Evolutionary conservation across 1,140 invertebrate species (phyloP).

Genomic region (Ostrea edulis): DNA sequence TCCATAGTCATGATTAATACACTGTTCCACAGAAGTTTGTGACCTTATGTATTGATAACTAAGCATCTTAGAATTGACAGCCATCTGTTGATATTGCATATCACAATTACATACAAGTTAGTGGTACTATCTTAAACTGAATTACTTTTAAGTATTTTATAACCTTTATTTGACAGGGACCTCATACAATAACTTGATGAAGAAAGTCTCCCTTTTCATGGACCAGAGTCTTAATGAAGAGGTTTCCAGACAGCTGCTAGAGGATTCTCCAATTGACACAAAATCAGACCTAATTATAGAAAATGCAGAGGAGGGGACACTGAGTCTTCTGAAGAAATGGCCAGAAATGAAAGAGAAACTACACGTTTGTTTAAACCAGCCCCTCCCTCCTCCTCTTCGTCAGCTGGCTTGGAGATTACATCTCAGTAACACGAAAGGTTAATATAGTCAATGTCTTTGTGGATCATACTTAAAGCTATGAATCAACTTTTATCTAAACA

Average conservation of each 20-base stretch:
- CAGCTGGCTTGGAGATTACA: constrained; percentile 75
- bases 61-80: too few relatives aligned
- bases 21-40: too few relatives aligned
- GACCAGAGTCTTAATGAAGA: constrained; percentile 77
- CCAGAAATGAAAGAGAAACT: constrained; percentile 77
- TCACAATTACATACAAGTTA: too few relatives aligned
- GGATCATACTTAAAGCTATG: neutral
- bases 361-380: constrained; percentile 74
- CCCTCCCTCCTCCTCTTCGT: constrained; percentile 69
- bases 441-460: constrained; percentile 16
- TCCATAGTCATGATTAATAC: too few relatives aligned
- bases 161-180: constrained; percentile 55
- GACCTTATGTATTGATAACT: too few relatives aligned
- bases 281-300: constrained; percentile 75
- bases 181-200: constrained; percentile 67
- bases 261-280: constrained; percentile 74
- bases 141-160: too few relatives aligned
- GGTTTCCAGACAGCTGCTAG: constrained; percentile 73
- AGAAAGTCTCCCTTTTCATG: constrained; percentile 71
- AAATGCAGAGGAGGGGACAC: constrained; percentile 70
- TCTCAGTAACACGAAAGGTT: constrained; percentile 74
- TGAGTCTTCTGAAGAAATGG: constrained; percentile 76
- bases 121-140: too few relatives aligned
- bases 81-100: too few relatives aligned
- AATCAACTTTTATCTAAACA: neutral